Conservation (phyloP, 2,113 vertebrate genomes). For the Prunella himalayana region DNA sequence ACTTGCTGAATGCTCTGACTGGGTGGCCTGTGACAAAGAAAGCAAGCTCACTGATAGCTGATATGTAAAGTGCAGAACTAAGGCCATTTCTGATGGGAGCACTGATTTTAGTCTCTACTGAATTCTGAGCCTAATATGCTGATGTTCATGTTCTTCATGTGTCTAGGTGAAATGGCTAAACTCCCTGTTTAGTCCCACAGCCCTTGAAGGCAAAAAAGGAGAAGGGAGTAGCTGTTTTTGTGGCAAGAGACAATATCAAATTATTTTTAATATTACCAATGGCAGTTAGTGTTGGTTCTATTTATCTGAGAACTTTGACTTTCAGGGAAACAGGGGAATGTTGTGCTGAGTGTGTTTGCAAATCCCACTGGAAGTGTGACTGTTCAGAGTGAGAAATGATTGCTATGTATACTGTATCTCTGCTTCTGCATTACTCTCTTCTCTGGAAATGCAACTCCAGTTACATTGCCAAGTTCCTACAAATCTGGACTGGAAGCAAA, state of each 20-base stretch:
- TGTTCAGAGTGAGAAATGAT: neutral
- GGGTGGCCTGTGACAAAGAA: rapidly evolving
- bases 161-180: neutral
- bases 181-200: neutral
- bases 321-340: neutral
- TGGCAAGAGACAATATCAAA: neutral
- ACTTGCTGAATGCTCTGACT: neutral
- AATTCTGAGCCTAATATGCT: neutral
- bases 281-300: neutral
- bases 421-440: neutral
- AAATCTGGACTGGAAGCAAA: neutral
- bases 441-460: neutral
- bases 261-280: neutral
- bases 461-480: neutral
- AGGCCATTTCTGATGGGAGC: neutral
- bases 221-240: neutral
- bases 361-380: neutral
- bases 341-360: neutral
- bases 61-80: neutral
- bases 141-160: neutral
- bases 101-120: neutral
- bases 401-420: neutral
- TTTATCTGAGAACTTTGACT: neutral
- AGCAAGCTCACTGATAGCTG: neutral
- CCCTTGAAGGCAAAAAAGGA: neutral